Evolutionary conservation across 2,888 invertebrate genomes (phyloP).

Genomic region (Archips xylosteana): DNA sequence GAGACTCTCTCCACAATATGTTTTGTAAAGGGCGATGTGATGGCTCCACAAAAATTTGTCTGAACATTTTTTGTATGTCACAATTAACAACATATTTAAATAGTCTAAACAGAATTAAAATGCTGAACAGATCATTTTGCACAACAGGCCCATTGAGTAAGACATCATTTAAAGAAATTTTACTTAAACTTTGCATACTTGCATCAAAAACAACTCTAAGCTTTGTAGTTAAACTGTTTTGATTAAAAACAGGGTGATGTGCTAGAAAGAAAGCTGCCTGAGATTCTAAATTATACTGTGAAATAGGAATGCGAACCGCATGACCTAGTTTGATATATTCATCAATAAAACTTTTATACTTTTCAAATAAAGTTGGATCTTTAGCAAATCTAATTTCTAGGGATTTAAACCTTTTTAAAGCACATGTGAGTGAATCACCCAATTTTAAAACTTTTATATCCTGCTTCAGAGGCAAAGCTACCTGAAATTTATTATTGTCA

Average conservation of each 20-base stretch:
- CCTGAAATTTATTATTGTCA: conserved; percentile 12
- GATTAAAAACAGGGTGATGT: conserved; percentile 31
- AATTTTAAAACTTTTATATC: conserved; percentile 3
- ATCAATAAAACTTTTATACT: conserved; percentile 20
- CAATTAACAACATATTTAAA: conserved; percentile 14
- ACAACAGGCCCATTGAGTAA: conserved; percentile 20
- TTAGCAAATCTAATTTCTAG: conserved; percentile 5
- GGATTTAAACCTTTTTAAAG: neutral
- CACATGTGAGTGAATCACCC: neutral
- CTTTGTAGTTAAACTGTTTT: conserved; percentile 4
- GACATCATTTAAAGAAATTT: conserved; percentile 17
- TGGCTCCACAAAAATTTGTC: neutral
- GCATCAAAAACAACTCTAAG: conserved; percentile 6
- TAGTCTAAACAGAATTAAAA: conserved; percentile 16
- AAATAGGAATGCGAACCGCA: conserved; percentile 13
- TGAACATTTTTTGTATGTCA: conserved; percentile 23
- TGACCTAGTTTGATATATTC: conserved; percentile 35
- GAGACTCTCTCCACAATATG: conserved; percentile 14
- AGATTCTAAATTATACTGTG: conserved; percentile 13
- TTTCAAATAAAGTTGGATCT: neutral
- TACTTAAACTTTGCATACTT: neutral
- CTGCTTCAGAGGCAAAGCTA: conserved; percentile 10
- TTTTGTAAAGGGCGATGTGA: conserved; percentile 19
- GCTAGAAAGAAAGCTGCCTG: conserved; percentile 32
- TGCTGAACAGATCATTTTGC: conserved; percentile 10